Evolutionary conservation across 2,888 invertebrate species (phyloP).

Genomic region (Lordiphosa fenestrarum): DNA sequence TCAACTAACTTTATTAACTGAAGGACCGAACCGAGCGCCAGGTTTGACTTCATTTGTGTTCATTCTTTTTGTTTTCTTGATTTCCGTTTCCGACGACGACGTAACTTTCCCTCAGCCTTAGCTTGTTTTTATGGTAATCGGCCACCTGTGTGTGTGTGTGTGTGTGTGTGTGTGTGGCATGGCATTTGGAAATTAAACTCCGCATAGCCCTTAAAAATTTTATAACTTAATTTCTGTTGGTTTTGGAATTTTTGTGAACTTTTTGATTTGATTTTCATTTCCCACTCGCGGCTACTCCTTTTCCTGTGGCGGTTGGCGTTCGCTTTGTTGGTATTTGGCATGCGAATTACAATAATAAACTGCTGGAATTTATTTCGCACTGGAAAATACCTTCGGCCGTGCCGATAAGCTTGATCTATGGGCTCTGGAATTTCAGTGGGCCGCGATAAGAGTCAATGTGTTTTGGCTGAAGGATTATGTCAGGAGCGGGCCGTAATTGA

Average conservation of each 20-base stretch:
- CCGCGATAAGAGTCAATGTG: slow-evolving; percentile 52
- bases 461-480: slow-evolving; percentile 47
- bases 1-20: slow-evolving; percentile 71
- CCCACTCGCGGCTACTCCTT: slow-evolving; percentile 31
- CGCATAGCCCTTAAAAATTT: slow-evolving; percentile 69
- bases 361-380: slow-evolving; percentile 68
- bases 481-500: slow-evolving; percentile 28
- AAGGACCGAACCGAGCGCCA: slow-evolving; percentile 33
- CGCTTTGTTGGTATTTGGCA: slow-evolving; percentile 43
- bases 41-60: slow-evolving; percentile 66
- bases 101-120: slow-evolving; percentile 25
- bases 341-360: slow-evolving; percentile 71
- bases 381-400: slow-evolving; percentile 64
- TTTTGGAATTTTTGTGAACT: slow-evolving; percentile 72
- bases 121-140: slow-evolving; percentile 69
- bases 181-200: slow-evolving; percentile 70
- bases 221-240: slow-evolving; percentile 69
- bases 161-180: slow-evolving; percentile 39
- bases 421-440: slow-evolving; percentile 46
- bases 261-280: slow-evolving; percentile 70
- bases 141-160: slow-evolving; percentile 53
- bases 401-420: slow-evolving; percentile 73
- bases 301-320: slow-evolving; percentile 19
- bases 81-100: slow-evolving; percentile 55
- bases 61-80: slow-evolving; percentile 73